These are phyloP conservation scores for Nyctibius grandis DNA, from an alignment of 2,797 vertebrate species.

Conservation along the genomic window DNA sequence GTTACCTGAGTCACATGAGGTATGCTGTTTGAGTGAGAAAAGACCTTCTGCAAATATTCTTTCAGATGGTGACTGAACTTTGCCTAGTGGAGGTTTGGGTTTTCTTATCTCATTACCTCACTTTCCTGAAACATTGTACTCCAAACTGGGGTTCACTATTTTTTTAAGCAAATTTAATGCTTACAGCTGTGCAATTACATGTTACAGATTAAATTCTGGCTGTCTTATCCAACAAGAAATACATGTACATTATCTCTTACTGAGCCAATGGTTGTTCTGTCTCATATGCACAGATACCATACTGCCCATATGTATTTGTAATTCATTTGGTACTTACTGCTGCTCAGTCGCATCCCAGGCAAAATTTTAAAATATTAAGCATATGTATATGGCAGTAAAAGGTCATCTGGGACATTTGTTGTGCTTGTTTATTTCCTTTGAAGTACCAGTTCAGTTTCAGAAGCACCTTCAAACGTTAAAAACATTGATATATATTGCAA, in stretches of 20 bases:
- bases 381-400: background rate
- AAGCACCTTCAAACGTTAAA: background rate
- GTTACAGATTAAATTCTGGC: background rate
- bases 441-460: background rate
- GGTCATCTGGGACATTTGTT: background rate
- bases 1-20: background rate
- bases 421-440: background rate
- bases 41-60: background rate
- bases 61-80: background rate
- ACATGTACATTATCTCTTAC: background rate
- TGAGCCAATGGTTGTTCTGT: background rate
- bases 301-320: background rate
- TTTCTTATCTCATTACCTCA: background rate
- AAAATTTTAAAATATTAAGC: background rate
- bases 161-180: background rate
- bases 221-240: background rate
- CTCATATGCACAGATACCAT: background rate
- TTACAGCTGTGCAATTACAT: background rate
- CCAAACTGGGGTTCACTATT: background rate
- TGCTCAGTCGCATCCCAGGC: background rate
- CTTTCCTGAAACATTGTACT: background rate
- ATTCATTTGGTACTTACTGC: background rate
- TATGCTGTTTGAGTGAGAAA: background rate
- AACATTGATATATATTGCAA: background rate
- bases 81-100: background rate